Evolutionary conservation across 2,888 invertebrate species (phyloP), one percentile per base, ranked within the genome.

Genomic region (Trissoscelio sp.): DNA sequence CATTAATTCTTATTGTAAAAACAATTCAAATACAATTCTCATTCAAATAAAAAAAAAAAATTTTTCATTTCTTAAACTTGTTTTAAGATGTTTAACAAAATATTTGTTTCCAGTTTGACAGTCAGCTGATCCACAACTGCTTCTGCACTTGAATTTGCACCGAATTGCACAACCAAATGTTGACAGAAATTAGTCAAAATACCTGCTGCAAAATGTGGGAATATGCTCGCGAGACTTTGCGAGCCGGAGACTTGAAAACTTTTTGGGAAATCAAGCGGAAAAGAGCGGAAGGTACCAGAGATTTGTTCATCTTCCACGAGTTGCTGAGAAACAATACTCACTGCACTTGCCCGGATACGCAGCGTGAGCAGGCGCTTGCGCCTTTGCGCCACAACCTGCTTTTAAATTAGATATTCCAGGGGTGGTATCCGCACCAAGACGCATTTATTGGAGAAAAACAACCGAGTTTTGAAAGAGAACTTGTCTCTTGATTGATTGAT

Each of bases 331-430:
- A 60, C 81, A 57, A 34, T 46, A 46, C 42, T 9, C n/a, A 72
- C 72, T 66, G 79, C 80, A 57, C 64, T 55, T 58, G 75, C 64
- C 48, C 58, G 70, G 64, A 64, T 11, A 16, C 57, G 37, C 24
- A 4, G 51, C 46, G 16, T 46, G 34, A 12, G 51, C 60, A 46
- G 62, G 83, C 85, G 83, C 85, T 81, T 85, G 85, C 85, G 85
- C 85, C 46, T 57, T 79, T 9, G 46, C 16, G 12, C 1, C 28
- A 16, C 55, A 39, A 44, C 57, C 48, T 22, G 51, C 75, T 60
- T 51, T 66, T 7, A 48, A 46, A 37, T 64, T 60, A 42, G 72
- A 60, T 72, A 39, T 31, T 55, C 51, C 12, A 53, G 42, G 60
- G 28, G 31, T 46, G 60, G 46, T n/a, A 66, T 31, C 4, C 48